Percentiles rank a stretch among this genome's conserved stretches.
phyloP scores from a whole-genome alignment of 2,888 invertebrate species.

The Amitus sp. region DNA sequence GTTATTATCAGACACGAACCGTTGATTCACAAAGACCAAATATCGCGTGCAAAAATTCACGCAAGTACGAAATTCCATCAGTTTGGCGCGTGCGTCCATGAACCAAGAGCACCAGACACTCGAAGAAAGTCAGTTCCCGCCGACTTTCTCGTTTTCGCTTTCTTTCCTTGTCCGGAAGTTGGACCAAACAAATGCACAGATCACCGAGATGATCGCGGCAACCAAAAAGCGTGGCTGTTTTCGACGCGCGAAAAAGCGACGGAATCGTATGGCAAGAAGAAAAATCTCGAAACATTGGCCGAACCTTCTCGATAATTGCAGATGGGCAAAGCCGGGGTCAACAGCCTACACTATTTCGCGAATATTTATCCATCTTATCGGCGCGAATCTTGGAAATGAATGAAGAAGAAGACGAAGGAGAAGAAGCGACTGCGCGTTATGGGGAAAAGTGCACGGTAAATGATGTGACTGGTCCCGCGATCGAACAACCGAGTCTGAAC shows the following conservation, averaged over 20 bases:
- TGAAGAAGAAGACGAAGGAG: not conserved
- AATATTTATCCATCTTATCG: not conserved
- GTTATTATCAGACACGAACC: not conserved
- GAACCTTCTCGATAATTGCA: not conserved
- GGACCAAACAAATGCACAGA: not conserved
- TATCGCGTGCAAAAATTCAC: not conserved
- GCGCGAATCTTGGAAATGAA: not conserved
- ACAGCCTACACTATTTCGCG: not conserved
- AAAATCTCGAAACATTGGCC: too few relatives aligned
- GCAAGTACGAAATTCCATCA: not conserved
- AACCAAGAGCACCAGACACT: not conserved
- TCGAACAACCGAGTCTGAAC: not conserved
- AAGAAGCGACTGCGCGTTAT: not conserved
- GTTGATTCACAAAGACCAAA: not conserved
- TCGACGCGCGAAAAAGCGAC: not conserved
- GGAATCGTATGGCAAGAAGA: too few relatives aligned
- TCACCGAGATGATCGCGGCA: not conserved
- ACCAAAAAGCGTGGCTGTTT: too few relatives aligned
- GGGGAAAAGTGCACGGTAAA: not conserved
- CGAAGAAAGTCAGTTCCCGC: too few relatives aligned
- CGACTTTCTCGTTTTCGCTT: slow-evolving; percentile 39
- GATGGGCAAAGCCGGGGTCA: not conserved
- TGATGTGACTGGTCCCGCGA: not conserved
- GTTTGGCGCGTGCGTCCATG: not conserved
- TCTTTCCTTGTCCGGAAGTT: slow-evolving; percentile 13